Conservation (phyloP, 2,888 invertebrate genomes). For the Cecidostiba fungosa region DNA sequence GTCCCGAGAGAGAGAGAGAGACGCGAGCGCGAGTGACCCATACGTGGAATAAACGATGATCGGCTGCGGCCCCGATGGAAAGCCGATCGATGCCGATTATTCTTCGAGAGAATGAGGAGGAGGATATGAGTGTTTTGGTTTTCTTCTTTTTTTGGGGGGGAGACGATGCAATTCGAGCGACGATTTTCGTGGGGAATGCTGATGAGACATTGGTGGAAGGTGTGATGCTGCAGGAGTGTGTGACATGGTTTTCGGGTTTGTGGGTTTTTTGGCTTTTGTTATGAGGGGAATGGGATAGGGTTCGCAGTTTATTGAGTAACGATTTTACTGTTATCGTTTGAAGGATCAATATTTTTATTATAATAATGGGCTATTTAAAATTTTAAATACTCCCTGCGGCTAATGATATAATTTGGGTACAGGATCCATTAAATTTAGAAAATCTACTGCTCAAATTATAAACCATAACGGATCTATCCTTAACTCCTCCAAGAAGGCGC, state of each 20-base stretch:
- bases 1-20: slow-evolving; percentile 57
- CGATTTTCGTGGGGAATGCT: slow-evolving; percentile 39
- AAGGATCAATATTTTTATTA: too few species aligned
- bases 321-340: too few species aligned
- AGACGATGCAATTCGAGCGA: slow-evolving; percentile 5
- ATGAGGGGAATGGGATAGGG: background rate
- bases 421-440: too few species aligned
- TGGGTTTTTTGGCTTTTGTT: background rate
- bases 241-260: slow-evolving; percentile 20
- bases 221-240: background rate
- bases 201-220: too few species aligned
- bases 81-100: slow-evolving; percentile 12
- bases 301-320: background rate
- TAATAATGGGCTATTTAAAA: too few species aligned
- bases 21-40: slow-evolving; percentile 72
- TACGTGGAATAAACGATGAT: slow-evolving; percentile 69
- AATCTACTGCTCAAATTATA: too few species aligned
- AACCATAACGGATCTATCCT: too few species aligned
- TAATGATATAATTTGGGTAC: too few species aligned
- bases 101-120: background rate
- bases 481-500: too few species aligned
- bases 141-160: background rate
- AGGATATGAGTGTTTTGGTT: slow-evolving; percentile 13
- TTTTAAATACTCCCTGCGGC: too few species aligned
- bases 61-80: slow-evolving; percentile 1